These are phyloP conservation scores for Gephyroberyx darwinii DNA, from an alignment of 2,797 vertebrate genomes.

Conservation along the genomic window DNA sequence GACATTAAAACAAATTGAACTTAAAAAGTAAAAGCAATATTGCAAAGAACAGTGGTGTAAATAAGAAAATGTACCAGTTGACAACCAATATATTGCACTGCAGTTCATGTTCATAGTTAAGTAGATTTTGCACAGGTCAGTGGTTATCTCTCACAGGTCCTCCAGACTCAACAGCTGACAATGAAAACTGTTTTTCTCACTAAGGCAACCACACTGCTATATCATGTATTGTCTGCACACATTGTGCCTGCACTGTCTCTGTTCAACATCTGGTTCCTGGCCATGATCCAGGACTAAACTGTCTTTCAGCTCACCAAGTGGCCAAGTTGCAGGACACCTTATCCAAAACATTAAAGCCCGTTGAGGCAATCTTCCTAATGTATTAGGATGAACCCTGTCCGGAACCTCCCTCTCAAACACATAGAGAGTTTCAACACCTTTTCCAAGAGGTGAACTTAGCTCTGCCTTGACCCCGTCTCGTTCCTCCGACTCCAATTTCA, in stretches of 20 bases:
- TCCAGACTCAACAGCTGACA: constrained; percentile 49
- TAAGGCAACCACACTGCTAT: constrained; percentile 5
- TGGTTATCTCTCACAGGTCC: background rate
- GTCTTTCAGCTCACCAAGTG: constrained; percentile 15
- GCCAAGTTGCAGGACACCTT: constrained; percentile 16
- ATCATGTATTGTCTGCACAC: constrained; percentile 48
- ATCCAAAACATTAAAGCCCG: constrained; percentile 23
- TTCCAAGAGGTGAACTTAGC: too few species aligned
- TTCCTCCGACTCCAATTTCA: too few species aligned
- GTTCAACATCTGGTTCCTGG: constrained; percentile 7
- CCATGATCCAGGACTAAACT: constrained; percentile 14
- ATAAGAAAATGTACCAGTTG: background rate
- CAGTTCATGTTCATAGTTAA: background rate
- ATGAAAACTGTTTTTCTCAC: constrained; percentile 7
- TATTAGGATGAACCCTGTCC: background rate
- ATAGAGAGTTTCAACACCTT: too few species aligned
- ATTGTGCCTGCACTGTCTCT: constrained; percentile 40
- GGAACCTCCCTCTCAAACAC: constrained; percentile 9
- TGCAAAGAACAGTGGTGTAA: background rate
- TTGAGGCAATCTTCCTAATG: background rate
- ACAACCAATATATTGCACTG: background rate
- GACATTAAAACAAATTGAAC: background rate
- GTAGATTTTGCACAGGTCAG: background rate
- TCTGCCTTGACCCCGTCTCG: too few species aligned
- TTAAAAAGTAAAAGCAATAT: background rate